Conservation (phyloP, 2,888 invertebrate genomes). For the Aromia moschata region DNA sequence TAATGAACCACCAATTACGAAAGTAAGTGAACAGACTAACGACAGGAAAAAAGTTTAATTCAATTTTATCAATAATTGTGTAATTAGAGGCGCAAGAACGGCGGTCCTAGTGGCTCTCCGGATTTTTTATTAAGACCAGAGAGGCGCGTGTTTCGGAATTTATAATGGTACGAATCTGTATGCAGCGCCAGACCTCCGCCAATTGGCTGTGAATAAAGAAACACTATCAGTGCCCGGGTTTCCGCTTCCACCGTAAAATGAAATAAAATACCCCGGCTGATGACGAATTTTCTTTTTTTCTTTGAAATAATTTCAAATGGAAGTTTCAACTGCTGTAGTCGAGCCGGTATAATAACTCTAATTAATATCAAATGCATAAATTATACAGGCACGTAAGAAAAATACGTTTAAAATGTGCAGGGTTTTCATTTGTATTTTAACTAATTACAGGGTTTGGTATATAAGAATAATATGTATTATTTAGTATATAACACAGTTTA, state of each 20-base stretch:
- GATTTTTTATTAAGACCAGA: constrained; percentile 49
- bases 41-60: constrained; percentile 30
- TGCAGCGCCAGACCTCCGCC: constrained; percentile 52
- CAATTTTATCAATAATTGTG: constrained; percentile 35
- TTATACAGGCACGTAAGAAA: too few relatives aligned
- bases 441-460: too few relatives aligned
- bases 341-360: too few relatives aligned
- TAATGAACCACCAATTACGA: background rate
- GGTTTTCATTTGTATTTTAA: too few relatives aligned
- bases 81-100: constrained; percentile 32
- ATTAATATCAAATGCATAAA: too few relatives aligned
- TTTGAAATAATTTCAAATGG: background rate
- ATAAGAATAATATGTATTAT: too few relatives aligned
- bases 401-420: too few relatives aligned
- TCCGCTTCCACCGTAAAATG: constrained; percentile 11
- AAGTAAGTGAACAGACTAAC: constrained; percentile 5
- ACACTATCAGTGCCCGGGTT: constrained; percentile 27
- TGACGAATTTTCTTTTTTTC: background rate
- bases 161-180: constrained; percentile 56
- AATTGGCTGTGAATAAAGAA: constrained; percentile 55
- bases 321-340: too few relatives aligned
- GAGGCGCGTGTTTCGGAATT: constrained; percentile 50
- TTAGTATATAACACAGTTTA: too few relatives aligned
- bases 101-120: constrained; percentile 38
- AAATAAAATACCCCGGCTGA: constrained; percentile 5